Base-by-base conservation (phyloP, 1,140 invertebrate species). In the Carposina sasakii region DNA sequence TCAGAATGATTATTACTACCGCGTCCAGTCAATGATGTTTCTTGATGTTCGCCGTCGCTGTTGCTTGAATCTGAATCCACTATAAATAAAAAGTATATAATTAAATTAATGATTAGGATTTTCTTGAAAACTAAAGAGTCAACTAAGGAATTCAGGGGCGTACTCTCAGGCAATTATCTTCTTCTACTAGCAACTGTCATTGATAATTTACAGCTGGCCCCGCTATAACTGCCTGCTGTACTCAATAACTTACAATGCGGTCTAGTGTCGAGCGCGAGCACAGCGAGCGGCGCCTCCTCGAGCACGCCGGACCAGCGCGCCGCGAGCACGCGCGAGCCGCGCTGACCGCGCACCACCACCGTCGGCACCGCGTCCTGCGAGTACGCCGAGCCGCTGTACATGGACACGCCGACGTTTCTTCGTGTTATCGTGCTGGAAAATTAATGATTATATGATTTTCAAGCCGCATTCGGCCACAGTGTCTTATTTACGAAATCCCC, bases 241-340 rank as follows among this genome's bases (percentile, higher is more conserved):
- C n/a, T n/a, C n/a, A n/a, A 13, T 24, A 43, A 31, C 54, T 52
- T 56, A 76, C 73, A 66, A 67, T 82, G 72, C 21, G 75, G 53
- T 42, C 76, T 72, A 1, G 74, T 73, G 39, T 82, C 78, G 31
- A 82, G 51, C 4, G 78, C 78, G 3, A 82, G 50, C 12, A 82
- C 75, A 55, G 78, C 70, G 19, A 82, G 54, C 3, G 76, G 78
- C 5, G 75, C 49, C 15, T 82, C 78, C 37, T 81, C 75, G 0
- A 82, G 57, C 1, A 82, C 76, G 23, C 73, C 78, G 2, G 78
- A 82, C 78, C 78, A 82, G n/a, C 78, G 57, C 0, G 79, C 79
- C 37, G 79, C 75, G 12, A 83, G 49, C 15, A 81, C 73, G 10
- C 78, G 54, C 3, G 78, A 82, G 0, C 75, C 76, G 26, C 78